Evolutionary conservation across 2,888 invertebrate species (phyloP).

Genomic region (Ellobium chinense): DNA sequence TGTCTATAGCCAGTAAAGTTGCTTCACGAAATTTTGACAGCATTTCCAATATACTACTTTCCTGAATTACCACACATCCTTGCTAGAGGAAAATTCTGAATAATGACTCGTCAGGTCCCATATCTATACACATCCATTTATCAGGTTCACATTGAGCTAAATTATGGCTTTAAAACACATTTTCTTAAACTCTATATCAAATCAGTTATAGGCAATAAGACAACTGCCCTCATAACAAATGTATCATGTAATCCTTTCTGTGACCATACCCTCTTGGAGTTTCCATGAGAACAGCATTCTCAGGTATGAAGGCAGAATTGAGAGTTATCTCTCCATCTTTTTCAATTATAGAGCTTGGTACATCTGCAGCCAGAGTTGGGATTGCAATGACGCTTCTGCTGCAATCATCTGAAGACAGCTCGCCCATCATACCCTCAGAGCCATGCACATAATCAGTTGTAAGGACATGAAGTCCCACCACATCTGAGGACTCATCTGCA

Average conservation of each 20-base stretch:
- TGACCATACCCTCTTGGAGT: conserved; percentile 60
- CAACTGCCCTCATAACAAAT: too few relatives aligned
- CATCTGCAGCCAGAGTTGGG: conserved; percentile 18
- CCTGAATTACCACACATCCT: too few relatives aligned
- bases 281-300: conserved; percentile 63
- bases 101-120: too few relatives aligned
- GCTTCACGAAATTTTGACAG: too few relatives aligned
- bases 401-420: conserved; percentile 31
- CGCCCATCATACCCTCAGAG: conserved; percentile 26
- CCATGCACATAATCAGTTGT: conserved; percentile 35
- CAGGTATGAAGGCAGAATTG: conserved; percentile 47
- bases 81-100: too few relatives aligned
- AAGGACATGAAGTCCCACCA: conserved; percentile 41
- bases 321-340: conserved; percentile 47
- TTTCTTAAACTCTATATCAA: too few relatives aligned
- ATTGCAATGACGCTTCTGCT: conserved; percentile 23
- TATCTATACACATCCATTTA: too few relatives aligned
- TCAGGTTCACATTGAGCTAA: too few relatives aligned
- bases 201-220: too few relatives aligned
- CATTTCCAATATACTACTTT: too few relatives aligned
- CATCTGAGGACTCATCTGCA: conserved; percentile 38
- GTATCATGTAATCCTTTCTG: background rate
- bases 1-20: too few relatives aligned
- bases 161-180: too few relatives aligned
- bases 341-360: conserved; percentile 20